Evolutionary conservation across 2,113 vertebrate species (phyloP).

Genomic region (Rousettus leschenaultii): DNA sequence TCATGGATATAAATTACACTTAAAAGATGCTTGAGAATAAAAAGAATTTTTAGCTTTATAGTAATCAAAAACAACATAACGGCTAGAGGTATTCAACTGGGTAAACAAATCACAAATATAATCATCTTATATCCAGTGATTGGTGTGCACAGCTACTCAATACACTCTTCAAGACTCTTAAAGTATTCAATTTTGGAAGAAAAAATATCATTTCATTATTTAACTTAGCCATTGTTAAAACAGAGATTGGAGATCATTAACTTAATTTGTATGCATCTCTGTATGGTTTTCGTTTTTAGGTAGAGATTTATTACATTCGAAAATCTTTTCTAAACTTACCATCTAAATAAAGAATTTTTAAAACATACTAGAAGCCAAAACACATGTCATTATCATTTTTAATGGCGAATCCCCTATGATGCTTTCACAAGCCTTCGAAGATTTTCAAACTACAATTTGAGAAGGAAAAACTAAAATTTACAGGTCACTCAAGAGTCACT

Average conservation of each 20-base stretch:
- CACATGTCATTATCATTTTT: neutral
- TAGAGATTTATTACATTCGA: neutral
- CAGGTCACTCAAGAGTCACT: neutral
- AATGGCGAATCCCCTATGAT: neutral
- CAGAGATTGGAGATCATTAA: neutral
- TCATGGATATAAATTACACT: neutral
- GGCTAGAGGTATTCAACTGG: neutral
- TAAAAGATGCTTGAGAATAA: neutral
- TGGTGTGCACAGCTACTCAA: neutral
- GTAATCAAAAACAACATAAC: slow-evolving; percentile 6
- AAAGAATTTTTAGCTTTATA: neutral
- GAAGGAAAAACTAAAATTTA: neutral
- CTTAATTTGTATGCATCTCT: neutral
- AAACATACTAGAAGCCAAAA: neutral
- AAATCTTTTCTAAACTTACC: neutral
- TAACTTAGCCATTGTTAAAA: neutral
- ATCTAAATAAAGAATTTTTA: neutral
- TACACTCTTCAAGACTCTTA: neutral
- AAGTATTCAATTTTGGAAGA: neutral
- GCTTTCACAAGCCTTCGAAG: neutral
- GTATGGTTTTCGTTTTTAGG: neutral
- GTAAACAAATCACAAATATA: neutral
- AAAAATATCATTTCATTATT: neutral
- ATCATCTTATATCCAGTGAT: neutral
- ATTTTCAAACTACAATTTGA: neutral